These are phyloP conservation scores for Cancer borealis DNA, from an alignment of 2,888 invertebrate species.

Conservation along the genomic window DNA sequence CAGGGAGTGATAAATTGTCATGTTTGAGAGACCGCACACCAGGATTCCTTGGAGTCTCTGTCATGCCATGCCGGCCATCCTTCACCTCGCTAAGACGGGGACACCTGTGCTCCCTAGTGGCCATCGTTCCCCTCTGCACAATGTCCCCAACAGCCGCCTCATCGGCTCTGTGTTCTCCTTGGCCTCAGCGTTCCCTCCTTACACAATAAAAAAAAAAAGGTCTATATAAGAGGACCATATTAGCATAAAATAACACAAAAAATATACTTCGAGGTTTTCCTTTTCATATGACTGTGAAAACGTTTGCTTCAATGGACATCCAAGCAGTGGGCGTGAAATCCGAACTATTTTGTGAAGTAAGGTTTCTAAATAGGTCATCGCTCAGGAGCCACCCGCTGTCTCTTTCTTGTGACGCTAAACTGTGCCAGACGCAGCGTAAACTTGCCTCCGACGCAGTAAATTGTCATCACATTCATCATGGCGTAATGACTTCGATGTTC, in stretches of 20 bases:
- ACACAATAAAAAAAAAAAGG: neutral
- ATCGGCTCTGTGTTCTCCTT: neutral
- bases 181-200: neutral
- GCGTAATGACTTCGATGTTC: conserved; percentile 29
- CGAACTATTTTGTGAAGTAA: neutral
- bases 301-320: neutral
- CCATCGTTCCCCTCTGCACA: neutral
- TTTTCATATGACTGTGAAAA: neutral
- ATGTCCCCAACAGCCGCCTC: neutral
- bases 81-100: neutral
- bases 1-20: neutral
- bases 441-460: neutral
- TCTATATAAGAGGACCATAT: neutral
- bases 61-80: neutral
- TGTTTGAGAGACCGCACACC: conserved; percentile 29
- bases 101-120: neutral
- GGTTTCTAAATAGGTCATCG: conserved; percentile 6
- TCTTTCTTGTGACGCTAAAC: neutral
- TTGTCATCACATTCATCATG: neutral
- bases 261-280: neutral
- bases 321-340: neutral
- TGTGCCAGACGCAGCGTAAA: neutral
- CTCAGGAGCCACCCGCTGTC: neutral
- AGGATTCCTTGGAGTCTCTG: conserved; percentile 2
- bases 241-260: neutral